phyloP scores from a whole-genome alignment of 1,140 invertebrate genomes.

The Campoletis sonorensis region DNA sequence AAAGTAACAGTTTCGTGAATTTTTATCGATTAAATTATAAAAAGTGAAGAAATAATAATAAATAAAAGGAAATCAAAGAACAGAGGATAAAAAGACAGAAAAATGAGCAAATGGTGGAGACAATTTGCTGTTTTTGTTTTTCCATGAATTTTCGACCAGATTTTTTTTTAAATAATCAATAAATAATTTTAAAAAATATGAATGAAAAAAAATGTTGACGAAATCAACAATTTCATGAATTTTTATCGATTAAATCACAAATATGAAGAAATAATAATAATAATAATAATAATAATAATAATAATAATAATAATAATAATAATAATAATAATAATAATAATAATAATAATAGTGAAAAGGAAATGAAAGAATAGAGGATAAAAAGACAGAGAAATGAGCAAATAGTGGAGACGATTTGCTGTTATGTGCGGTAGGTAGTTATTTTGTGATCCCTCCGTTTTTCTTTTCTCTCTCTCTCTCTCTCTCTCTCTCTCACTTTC shows the following conservation, averaged over 20 bases:
- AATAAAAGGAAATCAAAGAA: background rate
- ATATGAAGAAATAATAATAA: background rate
- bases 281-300: too few relatives aligned
- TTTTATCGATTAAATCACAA: background rate
- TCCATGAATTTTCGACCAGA: too few relatives aligned
- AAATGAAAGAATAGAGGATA: background rate
- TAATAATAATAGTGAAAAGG: background rate
- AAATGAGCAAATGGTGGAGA: background rate
- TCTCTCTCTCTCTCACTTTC: background rate
- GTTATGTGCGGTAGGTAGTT: constrained; percentile 34
- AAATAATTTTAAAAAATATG: too few relatives aligned
- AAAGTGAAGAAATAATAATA: background rate
- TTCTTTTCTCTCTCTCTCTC: background rate
- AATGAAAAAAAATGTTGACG: background rate
- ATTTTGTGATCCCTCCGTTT: constrained; percentile 20
- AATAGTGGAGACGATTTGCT: constrained; percentile 12
- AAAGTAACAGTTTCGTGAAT: background rate
- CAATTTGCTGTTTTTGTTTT: background rate
- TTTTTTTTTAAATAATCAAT: too few relatives aligned
- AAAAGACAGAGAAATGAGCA: background rate
- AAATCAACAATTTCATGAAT: background rate
- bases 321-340: too few relatives aligned
- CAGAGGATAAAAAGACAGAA: background rate
- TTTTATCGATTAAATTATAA: background rate
- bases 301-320: too few relatives aligned